Evolutionary conservation across 2,888 invertebrate genomes (phyloP), one percentile per base, ranked within the genome.

Genomic region (Drosophila merina): DNA sequence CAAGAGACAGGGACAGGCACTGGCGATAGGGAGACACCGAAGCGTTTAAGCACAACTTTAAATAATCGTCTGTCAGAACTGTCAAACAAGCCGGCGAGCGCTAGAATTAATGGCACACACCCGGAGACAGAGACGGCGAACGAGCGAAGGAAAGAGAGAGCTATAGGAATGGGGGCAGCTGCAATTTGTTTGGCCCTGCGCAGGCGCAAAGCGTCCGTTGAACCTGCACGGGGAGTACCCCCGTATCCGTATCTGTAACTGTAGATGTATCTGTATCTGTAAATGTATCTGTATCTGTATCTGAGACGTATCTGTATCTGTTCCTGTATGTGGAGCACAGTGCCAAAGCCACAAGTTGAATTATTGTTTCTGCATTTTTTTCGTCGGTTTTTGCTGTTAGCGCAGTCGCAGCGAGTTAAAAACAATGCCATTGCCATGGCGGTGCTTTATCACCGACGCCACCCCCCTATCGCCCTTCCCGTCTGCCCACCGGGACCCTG

Each of bases 1-100:
- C 72, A 58, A 48, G 72, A 56, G 59, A 45, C 57, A 59, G 36
- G 33, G 28, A 56, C 47, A 63, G 25, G 10, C 48, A 44, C 14
- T 3, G 50, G 57, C n/a, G 31, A 31, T 26, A 28, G 67, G 9
- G 48, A 67, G 57, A 71, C 57, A 40, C 74, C 57, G 71, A 42
- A 74, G 77, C 83, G 79, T 86, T 89, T 88, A 87, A 90, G 89
- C 90, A 89, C 91, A 91, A 90, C 91, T 91, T 91, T 91, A 91
- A 91, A 91, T 91, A 91, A 91, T 91, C 90, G 91, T 91, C 91
- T 91, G 91, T 91, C 91, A 91, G 91, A 91, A 91, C 91, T 91
- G 91, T 91, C 91, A 91, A 91, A 91, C 90, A 91, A 91, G 91
- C 91, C 91, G 91, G 90, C 91, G 81, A 89, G 81, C 88, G 90